phyloP scores from a whole-genome alignment of 2,797 vertebrate genomes.

The Peromyscus attwateri region DNA sequence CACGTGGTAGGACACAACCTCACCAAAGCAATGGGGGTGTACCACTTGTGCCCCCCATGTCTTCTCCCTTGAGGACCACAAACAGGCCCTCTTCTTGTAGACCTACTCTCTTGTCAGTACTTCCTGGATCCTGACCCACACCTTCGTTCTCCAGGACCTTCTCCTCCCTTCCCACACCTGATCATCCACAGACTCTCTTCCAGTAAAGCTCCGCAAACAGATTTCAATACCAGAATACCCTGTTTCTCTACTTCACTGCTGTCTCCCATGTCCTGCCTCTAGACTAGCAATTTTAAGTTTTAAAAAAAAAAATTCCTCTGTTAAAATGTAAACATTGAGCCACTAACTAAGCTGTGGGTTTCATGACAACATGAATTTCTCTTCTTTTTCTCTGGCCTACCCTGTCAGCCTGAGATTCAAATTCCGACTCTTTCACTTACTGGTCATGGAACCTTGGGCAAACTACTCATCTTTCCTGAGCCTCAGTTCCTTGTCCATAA shows the following conservation, averaged over 20 bases:
- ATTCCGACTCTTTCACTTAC: neutral
- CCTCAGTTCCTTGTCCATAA: constrained; percentile 16
- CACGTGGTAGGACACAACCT: neutral
- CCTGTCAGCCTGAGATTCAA: neutral
- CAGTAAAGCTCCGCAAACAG: neutral
- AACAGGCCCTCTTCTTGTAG: neutral
- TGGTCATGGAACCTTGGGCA: neutral
- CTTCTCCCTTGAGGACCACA: neutral
- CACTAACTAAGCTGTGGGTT: neutral
- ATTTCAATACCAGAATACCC: neutral
- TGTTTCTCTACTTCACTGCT: neutral
- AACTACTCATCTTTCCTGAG: neutral
- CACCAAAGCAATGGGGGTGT: neutral
- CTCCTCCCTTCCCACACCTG: neutral
- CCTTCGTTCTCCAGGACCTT: neutral
- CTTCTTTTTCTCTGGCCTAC: neutral
- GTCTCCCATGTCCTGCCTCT: neutral
- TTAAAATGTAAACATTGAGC: constrained; percentile 8
- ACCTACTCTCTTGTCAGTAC: no score
- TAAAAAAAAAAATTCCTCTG: neutral
- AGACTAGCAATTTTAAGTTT: neutral
- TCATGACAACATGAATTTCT: neutral
- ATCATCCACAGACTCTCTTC: neutral
- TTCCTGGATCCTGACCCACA: no score
- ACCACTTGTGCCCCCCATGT: neutral